phyloP scores from a whole-genome alignment of 2,113 vertebrate genomes.

The Illadopsis cleaveri region DNA sequence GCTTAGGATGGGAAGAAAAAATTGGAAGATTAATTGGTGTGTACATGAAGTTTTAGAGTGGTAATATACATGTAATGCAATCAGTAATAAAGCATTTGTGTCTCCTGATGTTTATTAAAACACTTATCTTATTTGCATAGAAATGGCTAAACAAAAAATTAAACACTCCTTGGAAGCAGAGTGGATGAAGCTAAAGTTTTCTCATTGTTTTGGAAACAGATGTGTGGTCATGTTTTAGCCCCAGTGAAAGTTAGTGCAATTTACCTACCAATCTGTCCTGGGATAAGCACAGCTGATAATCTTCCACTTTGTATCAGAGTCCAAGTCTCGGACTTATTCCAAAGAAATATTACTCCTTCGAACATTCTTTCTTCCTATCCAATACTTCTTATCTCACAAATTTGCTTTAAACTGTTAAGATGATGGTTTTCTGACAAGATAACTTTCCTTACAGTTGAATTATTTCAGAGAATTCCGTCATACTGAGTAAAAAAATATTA shows the following conservation, averaged over 20 bases:
- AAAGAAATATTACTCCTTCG: not conserved
- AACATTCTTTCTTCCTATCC: not conserved
- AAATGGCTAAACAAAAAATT: not conserved
- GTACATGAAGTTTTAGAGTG: not conserved
- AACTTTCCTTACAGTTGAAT: conserved; percentile 31
- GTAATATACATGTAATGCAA: not conserved
- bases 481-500: not conserved
- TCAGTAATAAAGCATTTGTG: not conserved
- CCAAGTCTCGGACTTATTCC: not conserved
- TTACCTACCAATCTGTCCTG: not conserved
- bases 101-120: not conserved
- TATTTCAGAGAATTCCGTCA: conserved; percentile 11
- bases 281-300: not conserved
- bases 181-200: not conserved
- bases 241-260: not conserved
- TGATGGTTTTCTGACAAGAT: not conserved
- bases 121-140: not conserved
- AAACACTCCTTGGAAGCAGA: not conserved
- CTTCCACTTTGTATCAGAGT: not conserved
- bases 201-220: not conserved
- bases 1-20: not conserved
- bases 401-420: not conserved
- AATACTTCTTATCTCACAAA: not conserved
- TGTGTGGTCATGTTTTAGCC: not conserved
- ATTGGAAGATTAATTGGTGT: not conserved